Percentiles rank a stretch among this genome's conserved stretches.
Evolutionary conservation across 2,113 vertebrate genomes (phyloP).

Genomic region (Takifugu bimaculatus): DNA sequence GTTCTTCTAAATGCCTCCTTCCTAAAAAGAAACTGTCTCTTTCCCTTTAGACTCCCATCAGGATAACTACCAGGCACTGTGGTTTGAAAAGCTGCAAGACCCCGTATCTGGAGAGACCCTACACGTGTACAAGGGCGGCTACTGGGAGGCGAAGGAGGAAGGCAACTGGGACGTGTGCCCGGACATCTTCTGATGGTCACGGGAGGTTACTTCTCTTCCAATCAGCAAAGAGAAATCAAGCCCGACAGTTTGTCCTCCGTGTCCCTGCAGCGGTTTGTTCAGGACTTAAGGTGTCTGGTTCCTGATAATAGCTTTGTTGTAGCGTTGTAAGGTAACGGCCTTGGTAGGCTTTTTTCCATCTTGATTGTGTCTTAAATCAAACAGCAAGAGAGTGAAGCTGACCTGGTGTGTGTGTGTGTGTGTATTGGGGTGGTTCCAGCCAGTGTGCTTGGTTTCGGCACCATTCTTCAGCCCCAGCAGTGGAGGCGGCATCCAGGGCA

Average conservation of each 20-base stretch:
- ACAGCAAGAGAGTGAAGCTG: too few species aligned
- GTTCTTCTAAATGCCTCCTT: constrained; percentile 1
- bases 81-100: constrained; percentile 89
- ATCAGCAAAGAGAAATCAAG: constrained; percentile 2
- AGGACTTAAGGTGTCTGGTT: constrained; percentile 25
- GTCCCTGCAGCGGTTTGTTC: constrained; percentile 26
- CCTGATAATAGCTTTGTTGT: neutral
- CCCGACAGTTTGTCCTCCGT: neutral
- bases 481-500: too few species aligned
- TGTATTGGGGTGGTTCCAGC: too few species aligned
- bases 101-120: constrained; percentile 81
- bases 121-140: constrained; percentile 89
- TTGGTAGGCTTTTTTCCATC: too few species aligned
- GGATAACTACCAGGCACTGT: constrained; percentile 86
- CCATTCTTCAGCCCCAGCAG: too few species aligned
- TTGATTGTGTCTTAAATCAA: too few species aligned
- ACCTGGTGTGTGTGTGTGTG: too few species aligned
- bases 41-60: constrained; percentile 71
- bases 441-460: too few species aligned
- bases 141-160: constrained; percentile 89
- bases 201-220: neutral
- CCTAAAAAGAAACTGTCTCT: neutral
- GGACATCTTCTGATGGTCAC: constrained; percentile 81
- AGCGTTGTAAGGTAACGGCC: constrained; percentile 7
- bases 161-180: constrained; percentile 85